Evolutionary conservation across 2,113 vertebrate species (phyloP).

Genomic region (Synchiropus splendidus): DNA sequence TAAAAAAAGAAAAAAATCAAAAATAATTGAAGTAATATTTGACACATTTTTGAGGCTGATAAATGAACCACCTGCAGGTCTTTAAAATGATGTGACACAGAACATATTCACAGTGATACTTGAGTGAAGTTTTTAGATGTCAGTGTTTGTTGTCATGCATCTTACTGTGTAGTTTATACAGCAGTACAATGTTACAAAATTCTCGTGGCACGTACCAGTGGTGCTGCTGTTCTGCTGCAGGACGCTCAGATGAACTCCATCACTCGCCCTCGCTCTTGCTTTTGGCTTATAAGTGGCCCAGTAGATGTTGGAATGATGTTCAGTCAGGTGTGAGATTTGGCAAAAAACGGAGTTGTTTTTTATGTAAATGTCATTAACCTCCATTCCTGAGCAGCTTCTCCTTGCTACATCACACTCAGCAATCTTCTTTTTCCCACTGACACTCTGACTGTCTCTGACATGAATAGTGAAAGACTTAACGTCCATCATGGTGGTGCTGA

Average conservation of each 20-base stretch:
- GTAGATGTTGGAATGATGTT: constrained; percentile 8
- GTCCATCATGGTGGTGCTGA: neutral
- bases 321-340: constrained; percentile 16
- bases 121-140: too few species aligned
- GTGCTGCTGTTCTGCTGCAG: neutral
- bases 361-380: neutral
- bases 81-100: too few species aligned
- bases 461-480: neutral
- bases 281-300: accelerated
- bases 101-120: too few species aligned
- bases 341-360: constrained; percentile 1
- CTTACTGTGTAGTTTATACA: too few species aligned
- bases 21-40: too few species aligned
- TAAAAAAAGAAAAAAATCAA: too few species aligned
- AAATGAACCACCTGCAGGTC: too few species aligned
- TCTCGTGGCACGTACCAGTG: constrained; percentile 34
- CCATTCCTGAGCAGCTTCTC: accelerated
- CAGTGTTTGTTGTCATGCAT: too few species aligned
- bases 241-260: constrained; percentile 12
- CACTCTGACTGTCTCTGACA: neutral
- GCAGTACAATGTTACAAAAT: too few species aligned
- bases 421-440: constrained; percentile 6
- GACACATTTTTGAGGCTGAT: too few species aligned
- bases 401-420: accelerated
- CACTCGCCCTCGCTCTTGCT: accelerated